Conservation (phyloP, 2,797 vertebrate species). For the Catamblyrhynchus diadema region DNA sequence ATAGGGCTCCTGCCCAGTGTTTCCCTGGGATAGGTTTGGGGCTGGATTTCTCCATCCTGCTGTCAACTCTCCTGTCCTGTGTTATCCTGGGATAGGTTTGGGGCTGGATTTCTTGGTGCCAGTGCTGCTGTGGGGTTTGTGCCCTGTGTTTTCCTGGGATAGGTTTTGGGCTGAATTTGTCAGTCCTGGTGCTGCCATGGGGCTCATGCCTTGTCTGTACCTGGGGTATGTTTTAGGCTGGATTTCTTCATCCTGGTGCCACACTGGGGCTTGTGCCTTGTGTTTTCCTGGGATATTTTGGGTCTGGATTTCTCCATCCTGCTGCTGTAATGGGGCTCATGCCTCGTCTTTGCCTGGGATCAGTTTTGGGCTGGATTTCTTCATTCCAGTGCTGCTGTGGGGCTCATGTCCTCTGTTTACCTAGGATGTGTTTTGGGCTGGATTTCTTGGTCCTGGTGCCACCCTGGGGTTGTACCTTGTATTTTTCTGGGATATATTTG, state of each 20-base stretch:
- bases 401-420: neutral
- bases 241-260: neutral
- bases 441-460: neutral
- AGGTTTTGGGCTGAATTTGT: neutral
- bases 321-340: accelerated
- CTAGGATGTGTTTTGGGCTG: neutral
- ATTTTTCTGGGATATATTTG: neutral
- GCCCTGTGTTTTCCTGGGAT: neutral
- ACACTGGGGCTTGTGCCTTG: accelerated
- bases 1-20: accelerated
- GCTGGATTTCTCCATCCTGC: neutral
- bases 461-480: accelerated
- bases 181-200: neutral
- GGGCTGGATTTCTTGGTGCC: neutral
- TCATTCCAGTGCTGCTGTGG: no score
- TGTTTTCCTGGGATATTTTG: neutral
- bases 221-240: neutral
- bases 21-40: accelerated
- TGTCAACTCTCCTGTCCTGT: accelerated
- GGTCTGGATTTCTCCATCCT: neutral
- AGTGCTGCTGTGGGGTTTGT: neutral
- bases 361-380: neutral
- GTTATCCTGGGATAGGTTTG: accelerated
- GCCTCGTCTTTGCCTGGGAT: neutral
- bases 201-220: neutral